Evolutionary conservation across 30 jellyfish, hydroid and myxozoan species (phyloP), one percentile per base, ranked within the genome.

Genomic region (Aurelia sp.): DNA sequence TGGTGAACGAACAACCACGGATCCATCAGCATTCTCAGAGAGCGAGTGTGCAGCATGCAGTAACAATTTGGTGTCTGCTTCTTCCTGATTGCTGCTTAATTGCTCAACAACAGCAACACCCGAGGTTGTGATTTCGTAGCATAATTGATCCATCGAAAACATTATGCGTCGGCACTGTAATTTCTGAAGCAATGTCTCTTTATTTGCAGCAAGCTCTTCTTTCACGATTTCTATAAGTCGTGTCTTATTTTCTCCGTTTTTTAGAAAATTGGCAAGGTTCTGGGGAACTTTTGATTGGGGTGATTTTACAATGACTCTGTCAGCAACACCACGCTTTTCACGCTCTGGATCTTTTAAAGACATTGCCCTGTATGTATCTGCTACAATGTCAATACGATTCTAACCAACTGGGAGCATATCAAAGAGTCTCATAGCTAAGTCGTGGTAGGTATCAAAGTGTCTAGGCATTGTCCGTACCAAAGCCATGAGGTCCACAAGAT

Each of bases 311-410:
- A 77, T 55, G 19, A 77, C 62, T 77, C 63, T 55, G 4, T 77
- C 63, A 33, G 88, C 58, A 57, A n/a, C 4, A 6, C 88, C 88
- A 17, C 88, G 19, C 76, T 59, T 77, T 21, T 77, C 62, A 9
- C 88, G 58, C 77, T 77, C 88, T 77, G 88, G 78, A 30, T 57
- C 41, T 59, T 77, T 77, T 6, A 77, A 17, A 22, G 77, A 77
- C 21, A 13, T 33, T 17, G n/a, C 77, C 40, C 88, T 57, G 64
- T 77, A 77, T 60, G 88, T 77, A 33, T 77, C 88, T 55, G 88
- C 88, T 38, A 77, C 88, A 53, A 77, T 77, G 35, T 77, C 88
- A 59, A 77, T 59, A n/a, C 88, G 88, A 53, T 77, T 77, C 22
- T 77, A 77, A 11, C 77, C 77, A 44, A 27, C 76, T 24, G 76